phyloP scores from a whole-genome alignment of 2,888 invertebrate species.

The Leptinotarsa rubiginosa region DNA sequence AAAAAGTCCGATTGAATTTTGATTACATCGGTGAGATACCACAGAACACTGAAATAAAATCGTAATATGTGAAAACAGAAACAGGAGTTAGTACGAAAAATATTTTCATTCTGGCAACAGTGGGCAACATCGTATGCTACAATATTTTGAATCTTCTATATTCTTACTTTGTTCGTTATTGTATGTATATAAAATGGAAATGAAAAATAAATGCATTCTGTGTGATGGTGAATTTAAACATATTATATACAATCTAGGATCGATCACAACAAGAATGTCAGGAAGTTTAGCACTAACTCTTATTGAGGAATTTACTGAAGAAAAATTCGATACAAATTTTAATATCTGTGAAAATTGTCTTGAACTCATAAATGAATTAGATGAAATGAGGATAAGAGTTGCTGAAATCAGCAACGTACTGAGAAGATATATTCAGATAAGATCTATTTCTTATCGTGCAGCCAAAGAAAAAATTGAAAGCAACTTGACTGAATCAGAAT shows the following conservation, averaged over 20 bases:
- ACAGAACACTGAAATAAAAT: too few relatives aligned
- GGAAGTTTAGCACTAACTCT: not conserved
- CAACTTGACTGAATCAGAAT: constrained; percentile 23
- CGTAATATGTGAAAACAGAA: too few relatives aligned
- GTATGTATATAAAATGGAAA: not conserved
- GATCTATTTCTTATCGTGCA: not conserved
- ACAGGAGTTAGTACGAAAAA: too few relatives aligned
- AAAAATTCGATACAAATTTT: not conserved
- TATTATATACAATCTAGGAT: constrained; percentile 10
- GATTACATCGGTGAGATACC: too few relatives aligned
- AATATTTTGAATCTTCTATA: not conserved
- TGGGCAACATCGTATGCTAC: not conserved
- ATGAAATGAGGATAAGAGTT: constrained; percentile 50
- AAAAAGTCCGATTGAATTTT: too few relatives aligned
- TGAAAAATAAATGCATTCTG: not conserved
- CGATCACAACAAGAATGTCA: not conserved
- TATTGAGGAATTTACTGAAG: not conserved
- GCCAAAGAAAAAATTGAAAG: constrained; percentile 33
- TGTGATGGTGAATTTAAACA: not conserved
- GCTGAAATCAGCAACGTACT: constrained; percentile 47
- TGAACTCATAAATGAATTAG: constrained; percentile 56
- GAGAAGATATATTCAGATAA: constrained; percentile 35
- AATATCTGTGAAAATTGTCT: constrained; percentile 52
- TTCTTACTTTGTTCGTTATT: not conserved
- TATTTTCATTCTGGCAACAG: too few relatives aligned